phyloP scores from a whole-genome alignment of 2,888 invertebrate genomes.

The Amiota minor region DNA sequence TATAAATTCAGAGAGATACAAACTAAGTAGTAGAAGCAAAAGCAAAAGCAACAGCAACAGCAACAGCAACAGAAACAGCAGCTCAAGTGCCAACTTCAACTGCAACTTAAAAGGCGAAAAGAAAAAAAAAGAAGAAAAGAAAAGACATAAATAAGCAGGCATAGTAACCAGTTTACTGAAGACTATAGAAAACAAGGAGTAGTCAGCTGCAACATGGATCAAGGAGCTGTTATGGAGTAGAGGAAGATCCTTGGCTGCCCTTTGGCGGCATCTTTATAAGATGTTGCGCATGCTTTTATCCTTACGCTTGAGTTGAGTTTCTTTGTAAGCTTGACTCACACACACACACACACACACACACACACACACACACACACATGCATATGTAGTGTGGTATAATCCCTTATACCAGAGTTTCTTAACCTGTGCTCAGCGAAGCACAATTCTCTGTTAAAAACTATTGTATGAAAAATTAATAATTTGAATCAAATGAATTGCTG shows the following conservation, averaged over 20 bases:
- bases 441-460: neutral
- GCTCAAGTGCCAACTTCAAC: slow-evolving; percentile 20
- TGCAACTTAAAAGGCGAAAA: slow-evolving; percentile 8
- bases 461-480: too few species aligned
- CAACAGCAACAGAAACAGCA: neutral
- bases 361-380: neutral
- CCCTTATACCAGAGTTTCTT: neutral
- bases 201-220: neutral
- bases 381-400: neutral
- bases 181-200: neutral
- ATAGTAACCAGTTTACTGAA: neutral
- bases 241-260: neutral
- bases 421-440: neutral
- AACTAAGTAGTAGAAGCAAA: neutral
- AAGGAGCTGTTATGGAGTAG: neutral
- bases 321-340: neutral
- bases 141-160: neutral
- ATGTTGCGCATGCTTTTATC: slow-evolving; percentile 5
- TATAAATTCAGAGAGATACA: neutral
- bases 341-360: neutral
- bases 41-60: neutral
- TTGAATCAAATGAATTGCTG: too few species aligned
- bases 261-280: neutral
- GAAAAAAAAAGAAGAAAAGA: neutral
- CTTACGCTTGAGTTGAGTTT: neutral